Conservation (phyloP, 2,113 vertebrate species). For the Probosciger aterrimus region DNA sequence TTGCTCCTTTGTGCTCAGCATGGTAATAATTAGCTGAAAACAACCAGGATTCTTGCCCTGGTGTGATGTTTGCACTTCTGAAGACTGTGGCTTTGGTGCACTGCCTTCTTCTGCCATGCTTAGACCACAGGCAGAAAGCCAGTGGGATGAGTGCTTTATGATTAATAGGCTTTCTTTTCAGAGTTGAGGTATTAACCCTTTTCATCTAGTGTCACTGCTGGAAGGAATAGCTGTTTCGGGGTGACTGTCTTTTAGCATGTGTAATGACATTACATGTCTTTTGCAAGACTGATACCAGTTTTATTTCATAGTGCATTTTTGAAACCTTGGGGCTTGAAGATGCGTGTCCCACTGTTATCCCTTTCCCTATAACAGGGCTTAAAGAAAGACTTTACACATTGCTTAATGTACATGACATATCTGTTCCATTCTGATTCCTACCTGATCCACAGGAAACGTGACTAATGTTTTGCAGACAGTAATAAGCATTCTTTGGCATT, state of each 20-base stretch:
- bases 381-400: background rate
- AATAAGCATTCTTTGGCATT: background rate
- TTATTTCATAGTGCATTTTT: background rate
- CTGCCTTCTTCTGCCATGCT: rapidly evolving
- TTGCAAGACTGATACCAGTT: background rate
- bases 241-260: background rate
- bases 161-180: background rate
- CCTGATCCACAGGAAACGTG: background rate
- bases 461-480: background rate
- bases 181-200: background rate
- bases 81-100: background rate
- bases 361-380: background rate
- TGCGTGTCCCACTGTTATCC: background rate
- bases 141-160: background rate
- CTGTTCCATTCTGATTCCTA: background rate
- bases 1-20: background rate
- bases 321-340: background rate
- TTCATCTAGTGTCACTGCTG: background rate
- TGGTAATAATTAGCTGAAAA: background rate
- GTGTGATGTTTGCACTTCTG: background rate
- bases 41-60: background rate
- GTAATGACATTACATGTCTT: background rate
- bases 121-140: background rate
- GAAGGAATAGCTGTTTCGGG: background rate
- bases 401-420: background rate